Conservation (phyloP, 2,797 vertebrate genomes). For the Babyrousa celebensis region DNA sequence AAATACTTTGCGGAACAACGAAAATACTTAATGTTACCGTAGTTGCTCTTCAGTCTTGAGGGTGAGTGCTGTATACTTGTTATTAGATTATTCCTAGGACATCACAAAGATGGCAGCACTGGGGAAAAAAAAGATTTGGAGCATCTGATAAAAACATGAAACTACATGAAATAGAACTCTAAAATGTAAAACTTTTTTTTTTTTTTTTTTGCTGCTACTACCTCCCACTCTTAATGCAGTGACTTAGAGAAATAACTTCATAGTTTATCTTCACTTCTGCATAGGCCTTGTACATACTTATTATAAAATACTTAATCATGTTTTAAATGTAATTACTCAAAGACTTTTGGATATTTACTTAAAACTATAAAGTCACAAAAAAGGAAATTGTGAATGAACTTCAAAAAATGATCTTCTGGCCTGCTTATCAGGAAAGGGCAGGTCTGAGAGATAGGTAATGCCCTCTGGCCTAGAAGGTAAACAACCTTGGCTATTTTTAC, state of each 20-base stretch:
- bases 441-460: constrained; percentile 46
- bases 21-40: neutral
- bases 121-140: neutral
- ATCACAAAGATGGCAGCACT: neutral
- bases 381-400: constrained; percentile 54
- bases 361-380: constrained; percentile 30
- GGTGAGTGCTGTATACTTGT: neutral
- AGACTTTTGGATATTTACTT: constrained; percentile 38
- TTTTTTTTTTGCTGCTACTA: neutral
- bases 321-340: constrained; percentile 9
- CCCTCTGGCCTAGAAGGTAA: constrained; percentile 58
- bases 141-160: neutral
- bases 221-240: neutral
- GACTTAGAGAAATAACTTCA: constrained; percentile 50
- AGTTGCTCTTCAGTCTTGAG: neutral
- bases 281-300: constrained; percentile 2
- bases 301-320: constrained; percentile 18
- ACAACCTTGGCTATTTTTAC: constrained; percentile 56
- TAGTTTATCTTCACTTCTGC: constrained; percentile 35
- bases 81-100: constrained; percentile 32
- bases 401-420: neutral
- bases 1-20: constrained; percentile 57
- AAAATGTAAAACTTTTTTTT: constrained; percentile 53
- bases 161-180: neutral
- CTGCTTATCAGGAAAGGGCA: constrained; percentile 71